A percentile compares a stretch with the other conserved stretches of the same genome.
These are phyloP conservation scores for Lucinisca nassula DNA, from an alignment of 2,888 invertebrate genomes.

Conservation along the genomic window DNA sequence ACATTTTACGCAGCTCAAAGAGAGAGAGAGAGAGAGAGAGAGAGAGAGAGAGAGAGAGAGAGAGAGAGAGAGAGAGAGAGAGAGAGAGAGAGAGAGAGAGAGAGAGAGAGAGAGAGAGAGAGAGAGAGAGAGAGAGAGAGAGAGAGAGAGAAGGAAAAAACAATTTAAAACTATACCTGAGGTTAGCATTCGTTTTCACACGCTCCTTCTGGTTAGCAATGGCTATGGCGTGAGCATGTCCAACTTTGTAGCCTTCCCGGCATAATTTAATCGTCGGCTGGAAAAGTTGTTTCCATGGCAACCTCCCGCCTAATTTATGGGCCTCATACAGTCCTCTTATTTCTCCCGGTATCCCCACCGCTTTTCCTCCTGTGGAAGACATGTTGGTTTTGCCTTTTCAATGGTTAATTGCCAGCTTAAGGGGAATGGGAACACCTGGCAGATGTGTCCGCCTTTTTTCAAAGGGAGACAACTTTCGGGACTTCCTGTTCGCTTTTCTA, in stretches of 20 bases:
- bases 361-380: slow-evolving; percentile 89
- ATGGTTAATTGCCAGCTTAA: too few relatives aligned
- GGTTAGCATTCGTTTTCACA: not conserved
- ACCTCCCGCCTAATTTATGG: slow-evolving; percentile 92
- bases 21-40: too few relatives aligned
- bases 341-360: slow-evolving; percentile 96
- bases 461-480: too few relatives aligned
- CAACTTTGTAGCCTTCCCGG: slow-evolving; percentile 90
- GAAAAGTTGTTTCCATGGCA: slow-evolving; percentile 94
- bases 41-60: too few relatives aligned
- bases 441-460: too few relatives aligned
- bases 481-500: too few relatives aligned
- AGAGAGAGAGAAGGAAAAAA: not conserved
- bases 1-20: too few relatives aligned
- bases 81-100: not conserved
- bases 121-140: not conserved
- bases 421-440: too few relatives aligned
- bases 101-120: slow-evolving; percentile 1
- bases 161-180: too few relatives aligned
- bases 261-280: slow-evolving; percentile 94
- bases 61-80: slow-evolving; percentile 13
- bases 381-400: too few relatives aligned
- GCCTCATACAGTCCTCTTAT: slow-evolving; percentile 95
- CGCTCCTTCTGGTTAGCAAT: not conserved
- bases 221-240: slow-evolving; percentile 40